Conservation (phyloP, 2,888 invertebrate species). For the Brachypalpus laphriformis region DNA sequence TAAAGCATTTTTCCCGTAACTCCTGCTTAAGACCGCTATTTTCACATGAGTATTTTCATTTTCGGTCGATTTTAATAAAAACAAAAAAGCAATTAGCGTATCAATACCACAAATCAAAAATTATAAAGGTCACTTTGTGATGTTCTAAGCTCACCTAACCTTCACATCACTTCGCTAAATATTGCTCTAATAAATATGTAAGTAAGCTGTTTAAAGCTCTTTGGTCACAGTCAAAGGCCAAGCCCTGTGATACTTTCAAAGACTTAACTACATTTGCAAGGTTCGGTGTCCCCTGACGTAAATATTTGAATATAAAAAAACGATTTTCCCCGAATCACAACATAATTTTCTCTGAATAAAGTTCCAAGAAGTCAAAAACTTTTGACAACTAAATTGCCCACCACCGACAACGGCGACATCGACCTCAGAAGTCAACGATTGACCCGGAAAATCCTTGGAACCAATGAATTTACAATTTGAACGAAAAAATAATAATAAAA, state of each 20-base stretch:
- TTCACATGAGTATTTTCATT: no score
- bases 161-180: neutral
- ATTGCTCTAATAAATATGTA: neutral
- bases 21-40: no score
- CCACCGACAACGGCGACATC: neutral
- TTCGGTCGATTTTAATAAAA: no score
- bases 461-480: conserved; percentile 37
- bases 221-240: neutral
- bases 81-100: neutral
- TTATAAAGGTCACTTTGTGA: neutral
- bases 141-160: neutral
- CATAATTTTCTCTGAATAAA: neutral
- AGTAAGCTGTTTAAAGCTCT: neutral
- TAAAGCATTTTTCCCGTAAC: no score
- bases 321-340: conserved; percentile 8
- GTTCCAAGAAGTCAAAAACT: conserved; percentile 20
- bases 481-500: neutral
- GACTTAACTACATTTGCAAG: neutral
- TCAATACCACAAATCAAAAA: neutral
- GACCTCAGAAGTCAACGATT: conserved; percentile 32
- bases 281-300: neutral
- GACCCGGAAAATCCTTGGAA: conserved; percentile 31
- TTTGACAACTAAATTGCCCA: conserved; percentile 3
- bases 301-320: neutral
- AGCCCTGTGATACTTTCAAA: neutral